Percentiles rank a stretch among this genome's conserved stretches.
These are phyloP conservation scores for Mnemiopsis leidyi DNA, from an alignment of 37 sponge, comb jelly and placozoan species.

Conservation along the genomic window DNA sequence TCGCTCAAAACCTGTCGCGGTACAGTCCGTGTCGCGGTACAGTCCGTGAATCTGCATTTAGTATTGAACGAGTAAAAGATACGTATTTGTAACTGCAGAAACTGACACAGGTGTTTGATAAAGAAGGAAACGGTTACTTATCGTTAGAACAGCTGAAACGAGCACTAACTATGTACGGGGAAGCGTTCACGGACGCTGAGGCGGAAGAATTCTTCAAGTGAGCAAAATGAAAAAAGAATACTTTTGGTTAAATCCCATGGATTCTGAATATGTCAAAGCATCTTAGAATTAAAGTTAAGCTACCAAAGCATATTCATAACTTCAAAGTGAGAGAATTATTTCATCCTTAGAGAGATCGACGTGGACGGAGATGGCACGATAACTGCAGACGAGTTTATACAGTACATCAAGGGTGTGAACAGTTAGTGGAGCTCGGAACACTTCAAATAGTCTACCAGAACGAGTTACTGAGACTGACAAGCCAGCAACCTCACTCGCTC, in stretches of 20 bases:
- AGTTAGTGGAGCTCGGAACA: too few species aligned
- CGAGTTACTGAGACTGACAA: too few species aligned
- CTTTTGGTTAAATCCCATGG: background rate
- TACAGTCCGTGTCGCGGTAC: too few species aligned
- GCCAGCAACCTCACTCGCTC: too few species aligned
- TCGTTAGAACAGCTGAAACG: slow-evolving; percentile 26
- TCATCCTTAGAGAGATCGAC: slow-evolving; percentile 27
- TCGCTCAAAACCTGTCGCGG: too few species aligned
- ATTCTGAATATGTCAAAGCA: too few species aligned
- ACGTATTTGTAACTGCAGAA: too few species aligned
- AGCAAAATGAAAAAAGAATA: background rate
- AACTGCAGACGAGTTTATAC: slow-evolving; percentile 38
- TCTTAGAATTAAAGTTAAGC: too few species aligned
- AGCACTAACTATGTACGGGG: slow-evolving; percentile 42
- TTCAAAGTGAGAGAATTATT: too few species aligned
- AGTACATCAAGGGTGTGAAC: background rate
- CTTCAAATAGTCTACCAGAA: background rate
- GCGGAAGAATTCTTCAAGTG: slow-evolving; percentile 47
- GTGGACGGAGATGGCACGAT: slow-evolving; percentile 38
- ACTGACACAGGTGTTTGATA: slow-evolving; percentile 30
- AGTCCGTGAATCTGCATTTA: too few species aligned
- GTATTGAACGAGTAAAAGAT: too few species aligned
- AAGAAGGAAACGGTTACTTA: slow-evolving; percentile 30
- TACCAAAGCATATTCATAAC: too few species aligned
- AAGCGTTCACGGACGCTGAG: slow-evolving; percentile 1